phyloP scores from a whole-genome alignment of 2,113 vertebrate genomes.

The Stigmatopora argus region DNA sequence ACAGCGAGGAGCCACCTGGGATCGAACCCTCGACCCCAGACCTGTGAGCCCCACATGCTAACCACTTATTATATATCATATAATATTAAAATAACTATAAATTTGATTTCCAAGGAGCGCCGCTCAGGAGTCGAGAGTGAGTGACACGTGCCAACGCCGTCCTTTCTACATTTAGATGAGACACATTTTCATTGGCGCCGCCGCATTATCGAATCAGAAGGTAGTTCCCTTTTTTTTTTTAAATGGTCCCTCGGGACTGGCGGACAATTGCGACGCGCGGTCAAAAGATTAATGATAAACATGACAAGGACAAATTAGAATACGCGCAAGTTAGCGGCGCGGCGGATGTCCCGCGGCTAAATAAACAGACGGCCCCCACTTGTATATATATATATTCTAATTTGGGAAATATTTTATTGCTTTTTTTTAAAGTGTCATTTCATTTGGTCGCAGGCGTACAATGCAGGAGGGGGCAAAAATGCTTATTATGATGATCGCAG shows the following conservation, averaged over 20 bases:
- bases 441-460: constrained; percentile 23
- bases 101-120: constrained; percentile 47
- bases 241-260: constrained; percentile 49
- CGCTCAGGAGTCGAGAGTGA: constrained; percentile 33
- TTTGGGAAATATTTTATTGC: constrained; percentile 32
- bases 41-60: no score
- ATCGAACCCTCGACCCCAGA: no score
- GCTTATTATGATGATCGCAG: not conserved
- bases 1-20: no score
- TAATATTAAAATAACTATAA: constrained; percentile 22
- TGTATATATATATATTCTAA: constrained; percentile 50
- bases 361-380: constrained; percentile 53
- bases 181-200: constrained; percentile 64
- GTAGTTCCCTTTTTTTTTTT: constrained; percentile 66
- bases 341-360: constrained; percentile 53
- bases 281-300: constrained; percentile 74
- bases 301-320: constrained; percentile 76
- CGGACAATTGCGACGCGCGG: constrained; percentile 42
- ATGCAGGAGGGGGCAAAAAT: constrained; percentile 26
- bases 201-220: constrained; percentile 68
- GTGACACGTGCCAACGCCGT: constrained; percentile 48
- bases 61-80: no score
- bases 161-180: constrained; percentile 70
- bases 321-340: constrained; percentile 61
- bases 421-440: constrained; percentile 39